Evolutionary conservation across 2,113 vertebrate genomes (phyloP), one percentile per base, ranked within the genome.

Genomic region (Accipiter cooperii): DNA sequence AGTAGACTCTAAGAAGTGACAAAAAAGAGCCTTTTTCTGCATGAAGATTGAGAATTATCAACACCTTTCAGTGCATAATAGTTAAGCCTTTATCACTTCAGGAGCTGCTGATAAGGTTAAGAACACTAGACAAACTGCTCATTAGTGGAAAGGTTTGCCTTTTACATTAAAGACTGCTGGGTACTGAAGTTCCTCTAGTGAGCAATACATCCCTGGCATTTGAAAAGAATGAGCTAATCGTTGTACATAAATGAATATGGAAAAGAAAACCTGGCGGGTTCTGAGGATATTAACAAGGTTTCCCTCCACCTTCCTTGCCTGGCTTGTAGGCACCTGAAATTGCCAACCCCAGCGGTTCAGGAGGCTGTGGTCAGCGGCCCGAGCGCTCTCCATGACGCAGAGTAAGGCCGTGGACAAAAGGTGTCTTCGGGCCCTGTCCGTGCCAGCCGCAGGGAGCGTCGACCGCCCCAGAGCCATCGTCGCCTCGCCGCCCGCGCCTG

Each of bases 21-120:
- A 98, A 98, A 98, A 98, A 96, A 97, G 93, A 97, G 78, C 95
- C 96, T 96, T 98, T 98, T 98, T 97, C 97, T 98, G 97, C 97
- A 97, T 97, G 98, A 98, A 98, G 98, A 98, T 98, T 98, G 98
- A 98, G 98, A 98, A 98, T 98, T 98, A 98, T 98, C 98, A 98
- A 98, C 98, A 98, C 98, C 97, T 98, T 98, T 98, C 92, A 96
- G 97, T 98, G 98, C 97, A 98, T 98, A 98, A 98, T 98, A 98
- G 98, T 98, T 98, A 98, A 98, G 98, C 97, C 98, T 98, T 98
- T 98, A 98, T 98, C 98, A 98, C 98, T 98, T 98, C 98, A 98
- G 97, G 98, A 98, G 97, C 98, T 98, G 98, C 97, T 98, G 98
- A 98, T 98, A 98, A 98, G 98, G 98, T 98, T 98, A 98, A 98